A percentile compares a stretch with the other conserved stretches of the same genome.
These are phyloP conservation scores for Amblyjoppa proteus DNA, from an alignment of 2,888 invertebrate species.

Conservation along the genomic window DNA sequence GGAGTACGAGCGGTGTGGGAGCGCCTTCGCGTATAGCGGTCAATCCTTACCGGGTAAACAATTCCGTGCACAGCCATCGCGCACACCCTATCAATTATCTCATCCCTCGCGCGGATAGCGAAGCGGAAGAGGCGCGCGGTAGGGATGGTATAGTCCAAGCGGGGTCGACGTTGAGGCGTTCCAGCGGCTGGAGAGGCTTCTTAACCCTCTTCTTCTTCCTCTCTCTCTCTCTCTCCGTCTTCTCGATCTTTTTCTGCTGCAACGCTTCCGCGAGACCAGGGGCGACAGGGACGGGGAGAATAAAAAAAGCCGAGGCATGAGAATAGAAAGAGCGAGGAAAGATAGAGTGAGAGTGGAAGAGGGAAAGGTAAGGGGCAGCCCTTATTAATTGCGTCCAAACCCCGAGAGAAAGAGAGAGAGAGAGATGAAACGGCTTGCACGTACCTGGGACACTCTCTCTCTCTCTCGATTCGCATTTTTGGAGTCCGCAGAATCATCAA, in stretches of 20 bases:
- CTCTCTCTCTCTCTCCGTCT: constrained; percentile 20
- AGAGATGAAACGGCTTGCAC: constrained; percentile 28
- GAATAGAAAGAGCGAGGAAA: constrained; percentile 30
- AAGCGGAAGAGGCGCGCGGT: constrained; percentile 33
- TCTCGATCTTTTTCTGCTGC: constrained; percentile 35
- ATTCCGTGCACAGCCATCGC: constrained; percentile 68
- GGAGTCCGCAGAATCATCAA: constrained; percentile 12
- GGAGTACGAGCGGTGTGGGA: constrained; percentile 53
- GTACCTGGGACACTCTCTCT: constrained; percentile 45
- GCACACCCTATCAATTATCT: constrained; percentile 79
- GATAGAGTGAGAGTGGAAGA: constrained; percentile 38
- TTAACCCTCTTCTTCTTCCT: constrained; percentile 30
- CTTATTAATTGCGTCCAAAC: constrained; percentile 78
- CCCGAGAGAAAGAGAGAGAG: constrained; percentile 18
- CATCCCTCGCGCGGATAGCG: constrained; percentile 64
- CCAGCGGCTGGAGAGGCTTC: constrained; percentile 52
- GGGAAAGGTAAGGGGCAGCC: constrained; percentile 60
- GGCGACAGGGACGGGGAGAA: constrained; percentile 39
- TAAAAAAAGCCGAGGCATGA: constrained; percentile 28
- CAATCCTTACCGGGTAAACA: constrained; percentile 80
- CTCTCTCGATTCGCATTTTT: constrained; percentile 34
- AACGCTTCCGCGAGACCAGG: constrained; percentile 57
- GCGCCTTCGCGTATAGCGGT: constrained; percentile 75
- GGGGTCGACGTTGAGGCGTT: constrained; percentile 55
- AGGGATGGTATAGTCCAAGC: neutral